These are phyloP conservation scores for Ptyas mucosa DNA, from an alignment of 2,113 vertebrate species.

Conservation along the genomic window DNA sequence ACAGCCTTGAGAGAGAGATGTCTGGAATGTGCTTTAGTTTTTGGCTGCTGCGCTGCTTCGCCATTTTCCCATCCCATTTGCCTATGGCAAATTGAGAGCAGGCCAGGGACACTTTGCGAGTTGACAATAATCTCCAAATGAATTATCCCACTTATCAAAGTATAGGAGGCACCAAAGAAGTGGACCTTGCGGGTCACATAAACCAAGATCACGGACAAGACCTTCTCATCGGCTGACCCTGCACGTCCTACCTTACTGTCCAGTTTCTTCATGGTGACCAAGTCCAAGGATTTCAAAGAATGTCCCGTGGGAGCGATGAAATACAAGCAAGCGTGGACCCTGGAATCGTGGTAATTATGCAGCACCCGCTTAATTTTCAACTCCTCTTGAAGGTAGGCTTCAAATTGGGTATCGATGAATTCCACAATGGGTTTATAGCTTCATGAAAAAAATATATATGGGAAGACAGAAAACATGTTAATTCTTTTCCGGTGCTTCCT, in stretches of 20 bases:
- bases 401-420: slow-evolving; percentile 96
- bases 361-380: slow-evolving; percentile 94
- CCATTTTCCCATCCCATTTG: no score
- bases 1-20: no score
- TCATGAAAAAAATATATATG: neutral
- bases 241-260: slow-evolving; percentile 88
- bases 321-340: slow-evolving; percentile 93
- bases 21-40: no score
- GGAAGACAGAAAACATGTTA: neutral
- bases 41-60: no score
- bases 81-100: no score
- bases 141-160: no score
- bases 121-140: neutral
- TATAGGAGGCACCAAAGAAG: neutral
- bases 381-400: slow-evolving; percentile 96
- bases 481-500: neutral
- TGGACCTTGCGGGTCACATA: neutral
- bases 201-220: no score
- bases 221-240: neutral
- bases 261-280: slow-evolving; percentile 98
- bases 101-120: neutral
- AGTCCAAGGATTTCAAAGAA: slow-evolving; percentile 93
- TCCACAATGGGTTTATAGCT: slow-evolving; percentile 97
- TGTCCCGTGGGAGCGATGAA: slow-evolving; percentile 97
- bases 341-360: slow-evolving; percentile 93